Conservation (phyloP, 37 sponge, comb jelly and placozoan genomes). For the Amphimedon queenslandica region DNA sequence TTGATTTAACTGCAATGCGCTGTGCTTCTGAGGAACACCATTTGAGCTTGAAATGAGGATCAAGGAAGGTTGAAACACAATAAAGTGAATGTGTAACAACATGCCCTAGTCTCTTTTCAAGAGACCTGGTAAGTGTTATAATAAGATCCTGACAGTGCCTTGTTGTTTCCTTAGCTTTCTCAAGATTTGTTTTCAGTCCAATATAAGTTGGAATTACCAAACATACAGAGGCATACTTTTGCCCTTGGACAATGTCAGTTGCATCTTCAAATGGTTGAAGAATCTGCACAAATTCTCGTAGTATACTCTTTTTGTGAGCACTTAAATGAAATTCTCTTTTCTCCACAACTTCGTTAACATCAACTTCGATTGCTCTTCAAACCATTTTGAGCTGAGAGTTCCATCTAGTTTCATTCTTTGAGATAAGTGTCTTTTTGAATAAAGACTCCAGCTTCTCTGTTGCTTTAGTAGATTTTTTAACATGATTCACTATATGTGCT, state of each 20-base stretch:
- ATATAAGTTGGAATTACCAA: constrained; percentile 17
- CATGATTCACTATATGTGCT: constrained; percentile 12
- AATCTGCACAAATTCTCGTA: constrained; percentile 15
- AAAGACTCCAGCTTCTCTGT: not conserved
- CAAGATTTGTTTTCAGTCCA: constrained; percentile 16
- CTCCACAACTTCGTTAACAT: constrained; percentile 1
- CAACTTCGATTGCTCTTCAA: constrained; percentile 3
- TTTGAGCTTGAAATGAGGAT: constrained; percentile 14
- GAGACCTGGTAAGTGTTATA: not conserved
- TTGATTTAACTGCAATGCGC: too few relatives aligned
- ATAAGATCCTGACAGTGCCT: not conserved
- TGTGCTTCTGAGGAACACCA: constrained; percentile 20
- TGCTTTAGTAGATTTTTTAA: constrained; percentile 21
- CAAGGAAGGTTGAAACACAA: not conserved
- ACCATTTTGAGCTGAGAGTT: constrained; percentile 35
- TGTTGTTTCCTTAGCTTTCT: not conserved
- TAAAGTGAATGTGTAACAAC: not conserved
- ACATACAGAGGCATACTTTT: constrained; percentile 22
- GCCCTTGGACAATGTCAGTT: constrained; percentile 24
- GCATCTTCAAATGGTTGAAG: constrained; percentile 35
- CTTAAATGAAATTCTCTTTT: constrained; percentile 14
- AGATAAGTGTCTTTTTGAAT: too few relatives aligned
- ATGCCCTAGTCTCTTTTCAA: constrained; percentile 6
- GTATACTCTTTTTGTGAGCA: constrained; percentile 11
- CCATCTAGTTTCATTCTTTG: constrained; percentile 20